phyloP scores from a whole-genome alignment of 1,140 invertebrate genomes.

The Anastrepha ludens region DNA sequence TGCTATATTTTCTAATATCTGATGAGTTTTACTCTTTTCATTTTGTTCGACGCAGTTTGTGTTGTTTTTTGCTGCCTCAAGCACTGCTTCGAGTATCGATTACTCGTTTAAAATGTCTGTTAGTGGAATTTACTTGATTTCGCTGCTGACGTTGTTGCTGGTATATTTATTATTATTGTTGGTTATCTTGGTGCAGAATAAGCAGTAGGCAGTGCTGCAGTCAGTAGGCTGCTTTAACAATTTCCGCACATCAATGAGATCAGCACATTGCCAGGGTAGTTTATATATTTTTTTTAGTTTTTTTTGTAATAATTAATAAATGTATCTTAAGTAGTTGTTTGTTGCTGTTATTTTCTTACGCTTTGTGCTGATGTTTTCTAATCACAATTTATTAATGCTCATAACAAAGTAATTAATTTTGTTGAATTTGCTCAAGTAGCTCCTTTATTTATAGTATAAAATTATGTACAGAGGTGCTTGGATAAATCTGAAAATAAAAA shows the following conservation, averaged over 20 bases:
- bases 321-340: neutral
- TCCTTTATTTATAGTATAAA: too few species aligned
- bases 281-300: neutral
- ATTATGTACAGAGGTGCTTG: too few species aligned
- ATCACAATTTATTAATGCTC: conserved; percentile 4
- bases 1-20: neutral
- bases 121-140: neutral
- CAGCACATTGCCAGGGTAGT: conserved; percentile 8
- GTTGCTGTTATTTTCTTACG: neutral
- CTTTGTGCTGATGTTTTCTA: neutral
- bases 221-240: conserved; percentile 4
- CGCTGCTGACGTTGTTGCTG: neutral
- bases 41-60: neutral
- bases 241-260: conserved; percentile 31
- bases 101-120: neutral
- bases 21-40: neutral
- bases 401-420: conserved; percentile 51
- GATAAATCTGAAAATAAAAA: too few species aligned
- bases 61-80: neutral
- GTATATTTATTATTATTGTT: neutral
- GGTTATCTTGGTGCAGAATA: neutral
- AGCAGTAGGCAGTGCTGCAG: neutral
- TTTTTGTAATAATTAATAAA: neutral
- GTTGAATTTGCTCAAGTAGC: conserved; percentile 3
- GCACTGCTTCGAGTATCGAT: neutral